Evolutionary conservation across 2,888 invertebrate species (phyloP), one percentile per base, ranked within the genome.

Genomic region (Empis stercorea): DNA sequence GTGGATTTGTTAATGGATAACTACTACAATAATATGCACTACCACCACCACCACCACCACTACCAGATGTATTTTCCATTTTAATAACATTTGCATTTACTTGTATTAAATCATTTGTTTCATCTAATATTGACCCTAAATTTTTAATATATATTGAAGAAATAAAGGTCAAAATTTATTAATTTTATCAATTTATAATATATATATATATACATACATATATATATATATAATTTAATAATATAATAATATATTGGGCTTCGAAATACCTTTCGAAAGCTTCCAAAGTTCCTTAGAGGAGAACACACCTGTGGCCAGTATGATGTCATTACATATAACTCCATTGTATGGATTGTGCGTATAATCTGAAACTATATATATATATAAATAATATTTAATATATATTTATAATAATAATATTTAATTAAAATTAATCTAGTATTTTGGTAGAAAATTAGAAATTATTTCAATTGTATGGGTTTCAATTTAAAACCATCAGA

Each of bases 271-370:
- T 88, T 92, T 93, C 64, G 96, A 96, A 71, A 97, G 82, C 76
- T 91, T 88, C 87, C 95, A 93, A 73, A 99, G 83, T 80, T 99
- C 97, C 79, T 91, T 92, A 66, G 97, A 96, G 64, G 95, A 94
- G 83, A 97, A 99, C 72, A 97, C 97, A 71, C 97, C 97, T 65
- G 96, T 97, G 68, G 97, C 96, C 81, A 94, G 83, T 76, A 97
- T 96, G 73, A 95, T 95, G 80, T 96, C 94, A 79, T 94, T 94
- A 81, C 93, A 93, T 73, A 94, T 87, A 71, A 95, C 93, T 71
- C 93, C 93, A 76, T 94, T 94, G 80, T 94, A 94, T 68, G 93
- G 91, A 80, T 94, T 94, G 79, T 92, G 89, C 67, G 81, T 81
- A 75, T 83, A 84, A 72, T 84, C 84, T 83, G 79, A 70, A 75